Percentiles rank a stretch among this genome's conserved stretches.
Conservation (phyloP, 2,888 invertebrate species). For the Agrenia bidenticulata region DNA sequence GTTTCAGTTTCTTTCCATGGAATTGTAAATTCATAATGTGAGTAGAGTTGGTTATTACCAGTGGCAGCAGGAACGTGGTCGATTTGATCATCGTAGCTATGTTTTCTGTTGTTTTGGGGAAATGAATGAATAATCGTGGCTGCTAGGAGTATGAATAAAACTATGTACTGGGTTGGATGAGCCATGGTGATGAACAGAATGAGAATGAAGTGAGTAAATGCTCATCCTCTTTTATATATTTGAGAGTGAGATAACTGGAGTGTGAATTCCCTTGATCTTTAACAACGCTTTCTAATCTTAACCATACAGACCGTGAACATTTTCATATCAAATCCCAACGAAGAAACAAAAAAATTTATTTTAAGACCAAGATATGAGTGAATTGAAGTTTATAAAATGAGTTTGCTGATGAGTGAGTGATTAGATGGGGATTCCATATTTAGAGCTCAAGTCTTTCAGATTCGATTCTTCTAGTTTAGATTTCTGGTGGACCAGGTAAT, state of each 20-base stretch:
- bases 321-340: background rate
- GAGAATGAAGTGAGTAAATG: constrained; percentile 8
- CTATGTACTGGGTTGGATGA: background rate
- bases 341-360: constrained; percentile 11
- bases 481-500: constrained; percentile 17
- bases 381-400: constrained; percentile 18
- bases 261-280: constrained; percentile 21
- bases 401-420: background rate
- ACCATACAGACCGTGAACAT: constrained; percentile 14
- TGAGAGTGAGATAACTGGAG: constrained; percentile 12
- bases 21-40: background rate
- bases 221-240: constrained; percentile 18
- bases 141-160: constrained; percentile 3
- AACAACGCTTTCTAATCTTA: constrained; percentile 19
- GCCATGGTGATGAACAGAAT: constrained; percentile 13
- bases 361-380: background rate
- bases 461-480: constrained; percentile 11
- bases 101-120: constrained; percentile 4
- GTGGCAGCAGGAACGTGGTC: constrained; percentile 16
- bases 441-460: constrained; percentile 19
- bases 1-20: background rate
- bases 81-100: constrained; percentile 12
- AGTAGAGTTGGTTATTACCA: constrained; percentile 2
- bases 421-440: constrained; percentile 10
- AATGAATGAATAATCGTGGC: background rate